Base-by-base conservation (phyloP, 2,797 vertebrate genomes). In the Denticeps clupeoides region DNA sequence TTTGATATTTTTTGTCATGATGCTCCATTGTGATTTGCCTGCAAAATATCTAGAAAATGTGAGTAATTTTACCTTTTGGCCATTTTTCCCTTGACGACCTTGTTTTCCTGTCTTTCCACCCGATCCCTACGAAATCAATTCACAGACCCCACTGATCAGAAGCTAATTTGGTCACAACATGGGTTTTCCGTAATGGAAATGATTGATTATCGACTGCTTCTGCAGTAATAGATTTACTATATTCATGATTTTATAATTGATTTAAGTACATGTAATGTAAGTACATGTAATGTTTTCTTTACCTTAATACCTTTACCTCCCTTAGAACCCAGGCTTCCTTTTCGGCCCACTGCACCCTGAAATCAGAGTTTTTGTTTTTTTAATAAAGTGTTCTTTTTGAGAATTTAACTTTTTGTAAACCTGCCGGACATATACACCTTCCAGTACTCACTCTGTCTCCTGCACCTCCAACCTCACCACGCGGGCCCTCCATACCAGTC, bases 251-350 rank as follows among this genome's bases (percentile, higher is more conserved):
- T n/a, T n/a, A n/a, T n/a, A n/a, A n/a, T n/a, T n/a, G n/a, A n/a
- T n/a, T n/a, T n/a, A n/a, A n/a, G n/a, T n/a, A n/a, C n/a, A n/a
- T n/a, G n/a, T n/a, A n/a, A n/a, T n/a, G n/a, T n/a, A n/a, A n/a
- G n/a, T n/a, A n/a, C n/a, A n/a, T n/a, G n/a, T n/a, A n/a, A n/a
- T n/a, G n/a, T 18, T 19, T 13, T 35, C 18, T 43, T 71, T 68
- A 83, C 82, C 79, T 79, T 78, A 55, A 65, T 16, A 46, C 82
- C 82, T 70, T 69, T 65, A 41, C 53, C 55, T 53, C 77, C 80
- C 2, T 37, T 56, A 28, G 58, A 41, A 35, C 81, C 82, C 15
- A 54, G 0, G 38, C 61, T 1, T 1, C 82, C 84, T 11, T 41
- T 37, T 1, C 63, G 64, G 27, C 82, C 82, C 13, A 1, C 3